Evolutionary conservation across 2,797 vertebrate species (phyloP), one percentile per base, ranked within the genome.

Genomic region (Pseudochirops corinnae): DNA sequence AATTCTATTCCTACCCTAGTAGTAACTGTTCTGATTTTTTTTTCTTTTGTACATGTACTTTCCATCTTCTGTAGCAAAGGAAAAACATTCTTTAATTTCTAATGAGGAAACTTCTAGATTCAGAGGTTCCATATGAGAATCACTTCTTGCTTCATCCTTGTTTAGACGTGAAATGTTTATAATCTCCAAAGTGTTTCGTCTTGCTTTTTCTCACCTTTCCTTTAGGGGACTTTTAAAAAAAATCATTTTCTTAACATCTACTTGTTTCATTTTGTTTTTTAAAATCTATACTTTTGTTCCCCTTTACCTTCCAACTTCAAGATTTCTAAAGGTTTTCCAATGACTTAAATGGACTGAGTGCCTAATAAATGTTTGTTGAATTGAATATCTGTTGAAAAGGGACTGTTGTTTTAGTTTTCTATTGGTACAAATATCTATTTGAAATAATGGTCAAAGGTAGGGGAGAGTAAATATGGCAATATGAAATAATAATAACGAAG

Each of bases 181-280:
- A 16, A 98, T 98, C 94, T 99, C 99, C 29, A 97, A 94, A 10
- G 91, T 99, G 99, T 98, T 98, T 99, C 97, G 98, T 98, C 95
- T 98, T 99, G 96, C 98, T 98, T 98, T 99, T 98, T 67, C 99
- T 99, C 74, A 98, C 99, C 98, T 99, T 99, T 16, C 98, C 98
- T 97, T 99, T 99, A 39, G 99, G 99, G 56, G 99, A 99, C 96
- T 98, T 99, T 94, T 2, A 52, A 99, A 53, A 58, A 60, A 62
- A n/a, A 97, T 95, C 39, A 99, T 99, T 95, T 98, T 99, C 95
- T 99, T 98, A 56, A 98, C 93, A 56, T 99, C 98, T 29, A 87
- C 92, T 93, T 98, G 98, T 93, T 99, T 98, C 0, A 96, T 90
- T 98, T 98, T 99, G 95, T 97, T 99, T 95, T 98, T 98, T 57